Base-by-base conservation (phyloP, 2,888 invertebrate genomes). In the Galerucella pusilla region DNA sequence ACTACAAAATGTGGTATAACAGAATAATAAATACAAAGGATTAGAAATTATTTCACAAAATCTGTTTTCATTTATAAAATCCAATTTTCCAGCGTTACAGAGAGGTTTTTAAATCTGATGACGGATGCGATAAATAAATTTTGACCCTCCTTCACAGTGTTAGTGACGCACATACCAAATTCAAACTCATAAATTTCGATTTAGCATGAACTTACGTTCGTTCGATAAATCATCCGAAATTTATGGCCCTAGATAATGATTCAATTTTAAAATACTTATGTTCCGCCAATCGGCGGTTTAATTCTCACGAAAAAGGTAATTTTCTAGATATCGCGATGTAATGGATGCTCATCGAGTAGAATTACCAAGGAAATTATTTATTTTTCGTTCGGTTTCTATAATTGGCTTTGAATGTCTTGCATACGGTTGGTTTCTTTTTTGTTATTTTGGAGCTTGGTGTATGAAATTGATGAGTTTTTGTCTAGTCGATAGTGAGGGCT, bases 251-350 rank as follows among this genome's bases (percentile, higher is more conserved):
- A 76, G 81, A 80, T 81, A 81, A 80, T 81, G 80, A 81, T 81
- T 80, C 81, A 80, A 79, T 81, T 81, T 81, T 80, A 79, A 81
- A 80, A 79, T 80, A 81, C 79, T 80, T 79, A 81, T 73, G 75
- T 66, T 64, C 28, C 67, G 74, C 74, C 77, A 78, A 77, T 80
- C 78, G 78, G 66, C 14, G 60, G 72, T 72, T 66, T 49, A 60
- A 59, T 66, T 57, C 66, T 54, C 10, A 66, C 72, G 63, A 65
- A 64, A 66, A 67, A 72, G 72, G 72, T 72, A 72, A 72, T 72
- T 72, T 72, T 72, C 72, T 60, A 72, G 72, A 72, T 72, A 72
- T 72, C 72, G 46, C 52, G n/a, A 54, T 70, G 70, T 70, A 70
- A 70, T 70, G 70, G 64, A 70, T 63, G 63, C 70, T 63, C 46